Percentiles rank a stretch among this genome's conserved stretches.
Conservation (phyloP, 2,888 invertebrate genomes). For the Microdon myrmicae region DNA sequence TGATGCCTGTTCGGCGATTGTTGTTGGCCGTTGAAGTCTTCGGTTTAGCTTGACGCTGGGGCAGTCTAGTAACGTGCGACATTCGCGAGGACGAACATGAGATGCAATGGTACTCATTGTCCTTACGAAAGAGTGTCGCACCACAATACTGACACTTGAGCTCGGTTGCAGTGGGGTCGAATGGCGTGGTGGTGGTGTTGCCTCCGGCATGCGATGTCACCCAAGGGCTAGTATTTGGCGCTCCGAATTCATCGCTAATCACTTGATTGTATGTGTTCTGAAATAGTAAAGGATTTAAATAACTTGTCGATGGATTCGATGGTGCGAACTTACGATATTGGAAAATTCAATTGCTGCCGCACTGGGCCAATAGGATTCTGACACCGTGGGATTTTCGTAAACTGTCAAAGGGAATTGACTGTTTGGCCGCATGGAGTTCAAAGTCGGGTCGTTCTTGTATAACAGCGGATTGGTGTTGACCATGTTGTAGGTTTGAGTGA, state of each 20-base stretch:
- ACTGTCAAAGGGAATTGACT: conserved; percentile 59
- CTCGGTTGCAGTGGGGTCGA: conserved; percentile 51
- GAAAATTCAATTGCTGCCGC: conserved; percentile 58
- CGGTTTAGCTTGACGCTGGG: conserved; percentile 60
- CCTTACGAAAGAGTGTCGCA: conserved; percentile 57
- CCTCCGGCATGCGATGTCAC: conserved; percentile 54
- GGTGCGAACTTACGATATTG: conserved; percentile 54
- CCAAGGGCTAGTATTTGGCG: conserved; percentile 57
- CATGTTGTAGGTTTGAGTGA: conserved; percentile 61
- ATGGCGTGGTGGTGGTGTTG: conserved; percentile 13
- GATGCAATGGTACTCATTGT: conserved; percentile 58
- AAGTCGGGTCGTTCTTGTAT: conserved; percentile 62
- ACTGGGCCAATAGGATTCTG: conserved; percentile 57
- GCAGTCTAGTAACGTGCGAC: conserved; percentile 55
- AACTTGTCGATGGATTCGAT: background rate
- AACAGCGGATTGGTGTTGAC: conserved; percentile 57
- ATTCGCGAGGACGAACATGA: conserved; percentile 54
- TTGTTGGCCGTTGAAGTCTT: conserved; percentile 60
- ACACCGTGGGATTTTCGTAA: conserved; percentile 58
- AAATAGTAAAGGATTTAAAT: conserved; percentile 29
- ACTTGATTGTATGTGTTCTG: conserved; percentile 62
- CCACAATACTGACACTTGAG: conserved; percentile 61
- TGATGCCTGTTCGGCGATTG: conserved; percentile 64
- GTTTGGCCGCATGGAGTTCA: conserved; percentile 59
- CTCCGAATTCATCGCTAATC: conserved; percentile 60